phyloP scores from a whole-genome alignment of 2,113 vertebrate species.

The Dolichotis patagonum region DNA sequence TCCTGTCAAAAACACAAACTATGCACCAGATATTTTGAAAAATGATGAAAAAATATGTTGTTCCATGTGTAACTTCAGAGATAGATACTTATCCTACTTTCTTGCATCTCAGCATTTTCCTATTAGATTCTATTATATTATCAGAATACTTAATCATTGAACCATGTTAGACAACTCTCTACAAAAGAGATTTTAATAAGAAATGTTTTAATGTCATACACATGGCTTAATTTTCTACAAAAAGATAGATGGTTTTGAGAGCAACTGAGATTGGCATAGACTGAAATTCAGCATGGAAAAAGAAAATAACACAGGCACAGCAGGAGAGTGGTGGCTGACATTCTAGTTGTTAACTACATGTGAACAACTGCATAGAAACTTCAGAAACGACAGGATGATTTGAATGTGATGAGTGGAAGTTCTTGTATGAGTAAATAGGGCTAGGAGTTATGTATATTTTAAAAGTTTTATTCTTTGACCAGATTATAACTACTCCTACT shows the following conservation, averaged over 20 bases:
- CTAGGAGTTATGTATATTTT: not conserved
- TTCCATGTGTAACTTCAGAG: not conserved
- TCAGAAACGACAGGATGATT: not conserved
- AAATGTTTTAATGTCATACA: not conserved
- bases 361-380: not conserved
- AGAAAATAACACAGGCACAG: not conserved
- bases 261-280: not conserved
- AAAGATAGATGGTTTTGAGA: not conserved
- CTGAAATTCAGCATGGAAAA: not conserved
- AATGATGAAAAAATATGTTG: not conserved
- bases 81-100: not conserved
- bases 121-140: not conserved
- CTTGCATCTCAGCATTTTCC: not conserved
- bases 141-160: not conserved
- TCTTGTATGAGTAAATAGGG: not conserved
- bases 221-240: not conserved
- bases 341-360: slow-evolving; percentile 17
- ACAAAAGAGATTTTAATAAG: not conserved
- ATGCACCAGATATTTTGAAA: not conserved
- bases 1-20: not conserved
- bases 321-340: not conserved
- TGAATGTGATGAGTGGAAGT: not conserved
- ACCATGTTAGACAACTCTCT: not conserved
- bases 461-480: not conserved
- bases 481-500: not conserved